Evolutionary conservation across 92 coral and sea anemone genomes (phyloP), one percentile per base, ranked within the genome.

Genomic region (Parazoanthus darwini): DNA sequence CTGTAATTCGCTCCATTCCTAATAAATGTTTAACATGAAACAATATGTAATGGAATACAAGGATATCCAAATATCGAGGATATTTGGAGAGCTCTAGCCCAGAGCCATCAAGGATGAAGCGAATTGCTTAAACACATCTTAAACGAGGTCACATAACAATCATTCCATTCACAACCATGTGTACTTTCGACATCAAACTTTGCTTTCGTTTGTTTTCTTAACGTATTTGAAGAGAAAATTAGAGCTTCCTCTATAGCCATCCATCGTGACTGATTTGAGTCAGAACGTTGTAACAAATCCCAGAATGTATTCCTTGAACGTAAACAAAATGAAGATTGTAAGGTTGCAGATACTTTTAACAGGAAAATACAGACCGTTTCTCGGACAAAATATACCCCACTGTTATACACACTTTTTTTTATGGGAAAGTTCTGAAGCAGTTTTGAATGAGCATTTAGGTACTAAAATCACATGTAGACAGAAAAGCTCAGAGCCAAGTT

Each of bases 181-280:
- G 18, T 48, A 79, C 36, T 46, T 50, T 26, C 66, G 36, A 50
- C 82, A 79, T 25, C 80, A 78, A n/a, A 79, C 43, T 33, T 78
- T 79, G 13, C 82, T 7, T 78, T 48, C 65, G 20, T 50, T 48
- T 79, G 82, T 79, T 79, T 79, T 79, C 82, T 79, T 79, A 79
- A 59, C 54, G 58, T 79, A 48, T 79, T 79, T 79, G 82, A 46
- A 23, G 22, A 79, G 82, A 7, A 79, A 25, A 26, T n/a, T 25
- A 79, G 50, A 25, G 43, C 66, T 48, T 79, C 82, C 65, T 79
- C 15, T 46, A 25, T 23, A 46, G 38, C 15, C 56, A 79, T 77
- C 26, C 3, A 43, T 22, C 33, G 26, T 20, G n/a, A 59, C 48
- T 56, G 35, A 79, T 25, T 44, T 79, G 9, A 50, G 42, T 25